Evolutionary conservation across 2,797 vertebrate genomes (phyloP), one percentile per base, ranked within the genome.

Genomic region (Hydrocynus forskahlii): DNA sequence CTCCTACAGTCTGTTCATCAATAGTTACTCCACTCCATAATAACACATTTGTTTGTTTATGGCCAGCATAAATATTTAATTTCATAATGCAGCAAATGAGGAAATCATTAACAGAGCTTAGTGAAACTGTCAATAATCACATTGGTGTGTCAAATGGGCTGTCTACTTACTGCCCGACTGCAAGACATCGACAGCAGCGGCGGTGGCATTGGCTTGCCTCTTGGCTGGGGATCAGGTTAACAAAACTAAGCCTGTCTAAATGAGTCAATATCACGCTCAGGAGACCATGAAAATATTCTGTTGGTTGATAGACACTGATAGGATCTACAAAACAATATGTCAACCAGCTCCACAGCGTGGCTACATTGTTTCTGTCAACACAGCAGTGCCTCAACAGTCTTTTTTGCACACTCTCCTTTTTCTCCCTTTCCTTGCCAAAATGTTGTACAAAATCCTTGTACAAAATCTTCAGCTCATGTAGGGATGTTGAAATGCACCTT

Each of bases 271-370:
- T 71, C 59, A 77, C 64, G 40, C 67, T 45, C 67, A 48, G 48
- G 74, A 64, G 74, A 77, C 67, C 66, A 71, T 81, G 74, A 64
- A 81, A 81, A 67, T 67, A 72, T 83, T 83, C 48, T 57, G 10
- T 54, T 23, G 60, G 70, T 69, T 83, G 71, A 80, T 82, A 80
- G 76, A 74, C 82, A 82, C 54, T 82, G 80, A 76, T 83, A 84
- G 57, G 57, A 75, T 82, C 75, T 43, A 76, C 64, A 64, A 74
- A 80, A 59, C 59, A 74, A 38, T 86, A 78, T 80, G 74, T 84
- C 82, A 82, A 25, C 68, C 69, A 75, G 43, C 48, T 55, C 40
- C 40, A 45, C 62, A 66, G 64, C 57, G 38, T 57, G 62, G 43
- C 71, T 76, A 71, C 66, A 76, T 55, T 48, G 59, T 59, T 78